phyloP scores from a whole-genome alignment of 2,888 invertebrate species.

The Hyles lineata region DNA sequence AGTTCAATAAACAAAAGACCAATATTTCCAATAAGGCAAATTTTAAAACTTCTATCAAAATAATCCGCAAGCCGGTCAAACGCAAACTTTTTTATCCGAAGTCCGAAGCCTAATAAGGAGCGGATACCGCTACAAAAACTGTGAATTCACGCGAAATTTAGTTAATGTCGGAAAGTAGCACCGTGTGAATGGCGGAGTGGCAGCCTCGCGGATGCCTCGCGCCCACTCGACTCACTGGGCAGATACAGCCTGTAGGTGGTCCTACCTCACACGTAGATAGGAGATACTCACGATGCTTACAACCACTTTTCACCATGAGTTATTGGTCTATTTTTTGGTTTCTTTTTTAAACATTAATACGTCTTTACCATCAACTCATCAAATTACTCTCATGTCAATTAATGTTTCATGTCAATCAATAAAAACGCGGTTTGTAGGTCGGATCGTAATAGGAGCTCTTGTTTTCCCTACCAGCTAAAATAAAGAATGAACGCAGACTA shows the following conservation, averaged over 20 bases:
- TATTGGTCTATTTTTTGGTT: too few species aligned
- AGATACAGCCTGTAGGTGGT: slow-evolving; percentile 60
- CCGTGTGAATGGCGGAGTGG: slow-evolving; percentile 51
- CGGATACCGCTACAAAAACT: slow-evolving; percentile 55
- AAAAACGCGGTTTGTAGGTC: too few species aligned
- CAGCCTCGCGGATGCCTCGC: slow-evolving; percentile 44
- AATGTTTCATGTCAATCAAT: too few species aligned
- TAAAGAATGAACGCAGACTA: too few species aligned
- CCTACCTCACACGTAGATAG: slow-evolving; percentile 62
- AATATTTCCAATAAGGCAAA: not conserved
- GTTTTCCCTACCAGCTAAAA: too few species aligned
- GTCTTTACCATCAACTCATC: too few species aligned
- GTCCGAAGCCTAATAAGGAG: slow-evolving; percentile 32
- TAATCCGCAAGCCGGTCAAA: slow-evolving; percentile 1
- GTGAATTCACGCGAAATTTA: slow-evolving; percentile 48
- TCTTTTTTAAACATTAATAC: too few species aligned
- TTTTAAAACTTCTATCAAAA: not conserved
- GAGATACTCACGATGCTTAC: slow-evolving; percentile 11
- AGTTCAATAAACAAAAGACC: not conserved
- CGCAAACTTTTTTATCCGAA: slow-evolving; percentile 13
- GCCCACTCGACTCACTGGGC: slow-evolving; percentile 65
- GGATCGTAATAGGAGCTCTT: too few species aligned
- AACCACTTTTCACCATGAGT: too few species aligned
- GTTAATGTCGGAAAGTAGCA: slow-evolving; percentile 42
- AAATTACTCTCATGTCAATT: too few species aligned